phyloP scores from a whole-genome alignment of 1,140 invertebrate species.

The Ips nitidus region DNA sequence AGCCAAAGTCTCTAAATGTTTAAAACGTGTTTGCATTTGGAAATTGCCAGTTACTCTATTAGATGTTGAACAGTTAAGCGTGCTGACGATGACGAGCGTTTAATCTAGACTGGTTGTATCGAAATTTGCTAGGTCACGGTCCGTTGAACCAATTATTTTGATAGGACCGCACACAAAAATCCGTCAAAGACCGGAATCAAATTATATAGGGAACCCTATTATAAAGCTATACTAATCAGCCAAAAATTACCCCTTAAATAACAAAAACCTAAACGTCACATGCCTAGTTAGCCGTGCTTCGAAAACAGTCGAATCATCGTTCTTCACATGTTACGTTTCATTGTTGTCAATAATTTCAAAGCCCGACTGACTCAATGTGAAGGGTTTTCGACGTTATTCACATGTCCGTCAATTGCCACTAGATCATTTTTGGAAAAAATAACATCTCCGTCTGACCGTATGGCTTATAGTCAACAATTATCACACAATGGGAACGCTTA shows the following conservation, averaged over 20 bases:
- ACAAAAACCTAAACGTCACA: constrained; percentile 31
- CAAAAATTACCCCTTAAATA: constrained; percentile 34
- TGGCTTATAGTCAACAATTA: constrained; percentile 20
- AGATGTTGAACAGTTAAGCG: background rate
- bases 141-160: constrained; percentile 19
- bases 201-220: constrained; percentile 27
- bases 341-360: constrained; percentile 38
- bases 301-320: constrained; percentile 36
- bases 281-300: constrained; percentile 33
- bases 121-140: no score
- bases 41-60: constrained; percentile 24
- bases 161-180: constrained; percentile 24
- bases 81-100: background rate
- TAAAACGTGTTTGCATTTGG: constrained; percentile 29
- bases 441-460: constrained; percentile 20
- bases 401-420: constrained; percentile 32
- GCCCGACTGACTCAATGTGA: constrained; percentile 19
- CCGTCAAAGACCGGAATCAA: constrained; percentile 3
- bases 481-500: constrained; percentile 13
- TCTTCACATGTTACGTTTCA: constrained; percentile 37
- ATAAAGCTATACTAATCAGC: constrained; percentile 33
- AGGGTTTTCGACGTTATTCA: constrained; percentile 24
- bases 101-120: no score
- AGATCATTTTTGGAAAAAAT: constrained; percentile 31
- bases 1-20: constrained; percentile 22